These are phyloP conservation scores for Thera britannica DNA, from an alignment of 2,888 invertebrate species.

Conservation along the genomic window DNA sequence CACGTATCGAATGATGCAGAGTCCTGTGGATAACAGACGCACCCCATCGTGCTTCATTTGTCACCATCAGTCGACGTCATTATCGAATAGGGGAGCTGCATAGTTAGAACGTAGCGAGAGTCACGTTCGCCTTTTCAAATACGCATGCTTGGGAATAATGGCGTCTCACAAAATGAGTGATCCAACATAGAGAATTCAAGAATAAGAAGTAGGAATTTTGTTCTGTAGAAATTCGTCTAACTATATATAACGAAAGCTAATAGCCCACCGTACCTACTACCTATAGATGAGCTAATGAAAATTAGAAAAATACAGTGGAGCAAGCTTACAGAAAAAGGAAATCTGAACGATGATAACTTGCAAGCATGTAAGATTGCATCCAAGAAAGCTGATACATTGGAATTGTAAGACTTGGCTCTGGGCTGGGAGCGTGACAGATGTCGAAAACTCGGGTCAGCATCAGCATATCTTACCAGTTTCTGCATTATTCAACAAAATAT, in stretches of 20 bases:
- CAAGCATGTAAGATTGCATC: neutral
- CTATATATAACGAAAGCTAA: neutral
- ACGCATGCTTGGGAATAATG: slow-evolving; percentile 1
- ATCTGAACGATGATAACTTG: neutral
- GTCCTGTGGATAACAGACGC: slow-evolving; percentile 33
- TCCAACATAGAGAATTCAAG: no score
- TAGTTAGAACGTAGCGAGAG: slow-evolving; percentile 1
- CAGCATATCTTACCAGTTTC: slow-evolving; percentile 9
- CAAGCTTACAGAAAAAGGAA: neutral
- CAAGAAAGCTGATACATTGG: neutral
- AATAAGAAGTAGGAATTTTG: neutral
- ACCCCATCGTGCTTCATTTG: slow-evolving; percentile 52
- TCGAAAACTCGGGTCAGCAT: slow-evolving; percentile 17
- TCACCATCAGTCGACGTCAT: slow-evolving; percentile 53
- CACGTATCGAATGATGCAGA: slow-evolving; percentile 50
- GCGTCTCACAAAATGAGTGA: neutral
- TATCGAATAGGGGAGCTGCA: slow-evolving; percentile 36
- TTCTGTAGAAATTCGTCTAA: neutral
- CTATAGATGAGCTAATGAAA: no score
- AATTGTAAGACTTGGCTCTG: slow-evolving; percentile 9
- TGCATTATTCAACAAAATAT: slow-evolving; percentile 23
- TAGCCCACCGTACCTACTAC: no score
- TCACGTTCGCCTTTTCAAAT: slow-evolving; percentile 17
- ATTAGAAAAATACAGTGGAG: neutral
- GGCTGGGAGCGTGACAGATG: slow-evolving; percentile 15